phyloP scores from a whole-genome alignment of 2,113 vertebrate genomes.

The Corythornis madagascariensis region DNA sequence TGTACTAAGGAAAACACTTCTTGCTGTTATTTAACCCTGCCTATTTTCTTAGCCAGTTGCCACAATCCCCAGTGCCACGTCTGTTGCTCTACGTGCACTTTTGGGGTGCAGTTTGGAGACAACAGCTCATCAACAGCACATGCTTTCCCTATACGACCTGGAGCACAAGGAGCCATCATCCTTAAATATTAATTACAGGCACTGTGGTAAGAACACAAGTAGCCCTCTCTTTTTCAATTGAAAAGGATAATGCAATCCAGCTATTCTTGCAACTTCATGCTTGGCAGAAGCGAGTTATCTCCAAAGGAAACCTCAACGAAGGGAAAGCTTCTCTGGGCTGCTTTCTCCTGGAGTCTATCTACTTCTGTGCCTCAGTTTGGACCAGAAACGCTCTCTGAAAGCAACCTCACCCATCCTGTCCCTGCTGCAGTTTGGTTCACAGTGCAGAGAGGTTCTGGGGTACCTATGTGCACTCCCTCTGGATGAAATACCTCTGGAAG shows the following conservation, averaged over 20 bases:
- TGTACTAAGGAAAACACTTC: not conserved
- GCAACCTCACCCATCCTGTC: not conserved
- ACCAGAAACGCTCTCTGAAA: not conserved
- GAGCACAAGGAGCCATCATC: not conserved
- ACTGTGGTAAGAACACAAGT: not conserved
- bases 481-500: accelerated
- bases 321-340: constrained; percentile 1
- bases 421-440: not conserved
- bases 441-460: not conserved
- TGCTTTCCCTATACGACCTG: not conserved
- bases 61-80: not conserved
- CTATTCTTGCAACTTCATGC: not conserved
- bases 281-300: not conserved
- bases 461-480: not conserved
- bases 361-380: not conserved
- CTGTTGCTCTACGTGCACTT: not conserved
- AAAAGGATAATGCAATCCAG: not conserved
- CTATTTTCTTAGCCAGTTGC: not conserved
- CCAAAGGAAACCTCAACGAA: not conserved
- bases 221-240: constrained; percentile 6
- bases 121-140: not conserved
- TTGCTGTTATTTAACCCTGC: not conserved
- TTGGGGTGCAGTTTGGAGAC: not conserved
- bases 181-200: constrained; percentile 8
- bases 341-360: not conserved